phyloP scores from a whole-genome alignment of 2,113 vertebrate genomes.

The Colistium nudipinnis region DNA sequence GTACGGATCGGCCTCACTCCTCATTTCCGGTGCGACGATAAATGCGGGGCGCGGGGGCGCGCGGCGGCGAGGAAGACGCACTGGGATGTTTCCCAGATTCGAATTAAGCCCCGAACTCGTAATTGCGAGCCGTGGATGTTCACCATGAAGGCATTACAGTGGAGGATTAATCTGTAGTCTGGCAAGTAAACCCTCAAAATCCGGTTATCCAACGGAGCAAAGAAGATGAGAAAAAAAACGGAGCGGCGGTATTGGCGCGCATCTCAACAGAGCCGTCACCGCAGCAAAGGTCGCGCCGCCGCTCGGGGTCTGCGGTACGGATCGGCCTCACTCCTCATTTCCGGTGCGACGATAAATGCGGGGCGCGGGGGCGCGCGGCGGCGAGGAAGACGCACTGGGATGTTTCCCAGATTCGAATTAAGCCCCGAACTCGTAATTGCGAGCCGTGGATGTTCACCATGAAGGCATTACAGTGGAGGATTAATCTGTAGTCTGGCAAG shows the following conservation, averaged over 20 bases:
- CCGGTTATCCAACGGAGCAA: conserved; percentile 52
- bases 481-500: conserved; percentile 68
- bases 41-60: conserved; percentile 34
- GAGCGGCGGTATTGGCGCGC: too few species aligned
- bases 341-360: too few species aligned
- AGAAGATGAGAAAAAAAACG: too few species aligned
- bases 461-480: conserved; percentile 63
- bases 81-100: conserved; percentile 66
- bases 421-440: conserved; percentile 62
- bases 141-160: conserved; percentile 58
- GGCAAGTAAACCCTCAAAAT: conserved; percentile 55
- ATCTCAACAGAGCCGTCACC: too few species aligned
- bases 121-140: conserved; percentile 65
- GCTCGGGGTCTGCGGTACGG: too few species aligned
- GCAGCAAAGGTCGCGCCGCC: too few species aligned
- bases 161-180: conserved; percentile 69
- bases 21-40: conserved; percentile 25
- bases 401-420: conserved; percentile 69
- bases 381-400: too few species aligned
- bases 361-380: too few species aligned
- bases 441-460: conserved; percentile 56
- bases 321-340: too few species aligned
- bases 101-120: conserved; percentile 60
- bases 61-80: conserved; percentile 42
- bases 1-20: conserved; percentile 39